Percentiles rank a stretch among this genome's conserved stretches.
Conservation (phyloP, 2,113 vertebrate species). For the Elephantulus edwardii region DNA sequence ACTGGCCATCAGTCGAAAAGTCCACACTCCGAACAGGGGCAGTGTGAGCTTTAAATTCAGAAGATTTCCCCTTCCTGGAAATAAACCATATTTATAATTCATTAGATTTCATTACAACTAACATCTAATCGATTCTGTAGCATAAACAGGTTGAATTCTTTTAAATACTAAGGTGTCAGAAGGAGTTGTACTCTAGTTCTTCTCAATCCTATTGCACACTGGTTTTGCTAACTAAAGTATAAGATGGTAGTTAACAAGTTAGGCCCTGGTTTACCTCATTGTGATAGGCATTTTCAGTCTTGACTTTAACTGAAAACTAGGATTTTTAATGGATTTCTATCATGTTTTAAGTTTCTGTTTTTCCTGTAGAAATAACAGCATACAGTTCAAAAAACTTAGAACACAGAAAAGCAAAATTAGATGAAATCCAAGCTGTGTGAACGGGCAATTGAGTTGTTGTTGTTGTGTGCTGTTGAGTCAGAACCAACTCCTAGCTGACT, state of each 20-base stretch:
- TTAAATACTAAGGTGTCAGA: background rate
- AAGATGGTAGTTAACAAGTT: background rate
- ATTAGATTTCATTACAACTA: background rate
- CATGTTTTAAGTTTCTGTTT: background rate
- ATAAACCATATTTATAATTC: constrained; percentile 20
- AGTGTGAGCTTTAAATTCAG: constrained; percentile 91
- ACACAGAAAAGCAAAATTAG: background rate
- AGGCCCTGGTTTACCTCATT: background rate
- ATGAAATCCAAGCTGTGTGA: background rate
- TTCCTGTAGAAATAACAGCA: background rate
- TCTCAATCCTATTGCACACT: background rate
- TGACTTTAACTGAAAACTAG: background rate
- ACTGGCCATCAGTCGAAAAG: constrained; percentile 90
- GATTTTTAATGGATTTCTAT: background rate
- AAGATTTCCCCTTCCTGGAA: constrained; percentile 90
- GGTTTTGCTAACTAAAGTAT: background rate
- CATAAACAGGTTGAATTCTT: background rate
- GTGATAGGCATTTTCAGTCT: background rate
- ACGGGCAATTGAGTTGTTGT: too few species aligned
- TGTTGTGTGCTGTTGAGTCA: too few species aligned
- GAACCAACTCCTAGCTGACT: too few species aligned
- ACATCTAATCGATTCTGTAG: constrained; percentile 22
- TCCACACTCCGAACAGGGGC: constrained; percentile 90
- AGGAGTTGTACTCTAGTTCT: background rate
- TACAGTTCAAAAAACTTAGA: background rate